phyloP scores from a whole-genome alignment of 2,888 invertebrate genomes.

The Idaea straminata region DNA sequence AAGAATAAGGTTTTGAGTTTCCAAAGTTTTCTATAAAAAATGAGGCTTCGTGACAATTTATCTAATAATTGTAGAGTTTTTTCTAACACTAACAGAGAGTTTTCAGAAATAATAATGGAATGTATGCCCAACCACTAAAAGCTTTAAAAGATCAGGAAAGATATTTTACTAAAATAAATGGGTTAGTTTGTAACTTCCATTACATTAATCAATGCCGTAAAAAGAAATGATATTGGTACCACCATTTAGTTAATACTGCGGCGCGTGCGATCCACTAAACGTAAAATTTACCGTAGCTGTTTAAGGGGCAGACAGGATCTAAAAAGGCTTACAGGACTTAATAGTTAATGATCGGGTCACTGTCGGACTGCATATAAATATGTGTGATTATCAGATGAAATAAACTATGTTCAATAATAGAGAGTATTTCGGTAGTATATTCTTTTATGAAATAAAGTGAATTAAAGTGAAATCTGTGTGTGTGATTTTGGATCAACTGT shows the following conservation, averaged over 20 bases:
- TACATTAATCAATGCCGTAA: conserved; percentile 34
- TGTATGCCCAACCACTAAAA: conserved; percentile 23
- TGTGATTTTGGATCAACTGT: no score
- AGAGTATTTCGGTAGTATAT: no score
- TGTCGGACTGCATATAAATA: no score
- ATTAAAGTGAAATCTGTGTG: no score
- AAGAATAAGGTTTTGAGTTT: conserved; percentile 54
- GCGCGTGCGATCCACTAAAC: conserved; percentile 29
- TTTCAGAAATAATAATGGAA: conserved; percentile 12
- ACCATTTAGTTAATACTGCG: conserved; percentile 29
- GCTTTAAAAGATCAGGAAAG: conserved; percentile 23
- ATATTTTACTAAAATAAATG: conserved; percentile 33
- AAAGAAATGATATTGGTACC: conserved; percentile 35
- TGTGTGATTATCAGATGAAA: no score
- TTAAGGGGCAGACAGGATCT: conserved; percentile 3
- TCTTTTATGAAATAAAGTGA: no score
- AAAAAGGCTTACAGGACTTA: no score
- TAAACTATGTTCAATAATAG: no score
- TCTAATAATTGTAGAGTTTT: not conserved
- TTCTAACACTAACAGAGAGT: not conserved
- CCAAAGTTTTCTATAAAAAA: conserved; percentile 42
- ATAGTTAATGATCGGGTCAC: no score
- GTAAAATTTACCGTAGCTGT: conserved; percentile 28
- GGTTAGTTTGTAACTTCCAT: conserved; percentile 34
- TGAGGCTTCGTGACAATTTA: not conserved